These are phyloP conservation scores for Haemorhous mexicanus DNA, from an alignment of 2,113 vertebrate species.

Conservation along the genomic window DNA sequence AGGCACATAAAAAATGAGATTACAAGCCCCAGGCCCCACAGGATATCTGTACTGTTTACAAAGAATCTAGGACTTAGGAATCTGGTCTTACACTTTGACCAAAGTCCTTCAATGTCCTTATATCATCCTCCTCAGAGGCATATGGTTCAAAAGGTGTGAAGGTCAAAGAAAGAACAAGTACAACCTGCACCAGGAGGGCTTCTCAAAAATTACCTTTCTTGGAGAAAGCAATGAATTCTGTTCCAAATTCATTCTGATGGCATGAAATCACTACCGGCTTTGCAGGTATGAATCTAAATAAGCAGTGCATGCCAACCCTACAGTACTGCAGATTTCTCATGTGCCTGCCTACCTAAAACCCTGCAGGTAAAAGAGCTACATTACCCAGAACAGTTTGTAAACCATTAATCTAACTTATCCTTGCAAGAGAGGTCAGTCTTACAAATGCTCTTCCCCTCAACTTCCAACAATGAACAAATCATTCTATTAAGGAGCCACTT, in stretches of 20 bases:
- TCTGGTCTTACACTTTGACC: neutral
- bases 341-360: constrained; percentile 6
- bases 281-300: neutral
- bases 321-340: neutral
- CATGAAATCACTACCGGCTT: neutral
- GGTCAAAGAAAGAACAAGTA: neutral
- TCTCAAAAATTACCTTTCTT: neutral
- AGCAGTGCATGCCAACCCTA: neutral
- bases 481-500: neutral
- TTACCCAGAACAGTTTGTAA: constrained; percentile 55
- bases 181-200: neutral
- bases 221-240: neutral
- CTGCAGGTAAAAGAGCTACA: constrained; percentile 20
- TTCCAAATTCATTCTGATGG: neutral
- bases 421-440: constrained; percentile 43
- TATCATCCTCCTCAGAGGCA: neutral
- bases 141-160: neutral
- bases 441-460: neutral
- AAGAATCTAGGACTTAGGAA: neutral
- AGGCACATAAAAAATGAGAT: neutral
- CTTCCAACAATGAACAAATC: neutral
- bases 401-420: constrained; percentile 49
- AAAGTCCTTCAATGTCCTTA: neutral
- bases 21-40: neutral
- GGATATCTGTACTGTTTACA: neutral